phyloP scores from a whole-genome alignment of 2,797 vertebrate species.

The Ispidina lecontei region DNA sequence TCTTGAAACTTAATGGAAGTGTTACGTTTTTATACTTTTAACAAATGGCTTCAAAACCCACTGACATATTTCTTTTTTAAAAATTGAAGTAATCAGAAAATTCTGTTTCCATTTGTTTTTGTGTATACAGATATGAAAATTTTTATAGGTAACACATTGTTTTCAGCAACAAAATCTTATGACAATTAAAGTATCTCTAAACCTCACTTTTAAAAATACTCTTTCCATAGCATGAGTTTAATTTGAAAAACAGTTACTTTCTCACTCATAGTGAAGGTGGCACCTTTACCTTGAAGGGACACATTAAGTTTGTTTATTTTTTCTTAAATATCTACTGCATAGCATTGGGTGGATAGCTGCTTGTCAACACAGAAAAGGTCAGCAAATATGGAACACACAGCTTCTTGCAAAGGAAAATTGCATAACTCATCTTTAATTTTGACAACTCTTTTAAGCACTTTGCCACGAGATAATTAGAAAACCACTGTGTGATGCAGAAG shows the following conservation, averaged over 20 bases:
- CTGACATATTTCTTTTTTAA: neutral
- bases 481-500: neutral
- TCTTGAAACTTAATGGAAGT: neutral
- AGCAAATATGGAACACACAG: neutral
- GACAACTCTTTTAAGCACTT: neutral
- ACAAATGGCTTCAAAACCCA: neutral
- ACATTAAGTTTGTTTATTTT: neutral
- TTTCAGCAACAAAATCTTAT: neutral
- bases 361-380: neutral
- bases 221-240: neutral
- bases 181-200: neutral
- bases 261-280: accelerated
- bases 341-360: neutral
- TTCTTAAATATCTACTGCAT: accelerated
- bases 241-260: neutral
- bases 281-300: neutral
- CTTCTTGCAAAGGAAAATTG: neutral
- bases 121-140: accelerated
- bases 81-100: neutral
- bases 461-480: neutral
- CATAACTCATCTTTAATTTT: neutral
- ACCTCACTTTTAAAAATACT: neutral
- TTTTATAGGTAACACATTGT: neutral
- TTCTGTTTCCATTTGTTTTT: neutral
- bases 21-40: neutral